These are phyloP conservation scores for Thunnus albacares DNA, from an alignment of 2,797 vertebrate genomes.

Conservation along the genomic window DNA sequence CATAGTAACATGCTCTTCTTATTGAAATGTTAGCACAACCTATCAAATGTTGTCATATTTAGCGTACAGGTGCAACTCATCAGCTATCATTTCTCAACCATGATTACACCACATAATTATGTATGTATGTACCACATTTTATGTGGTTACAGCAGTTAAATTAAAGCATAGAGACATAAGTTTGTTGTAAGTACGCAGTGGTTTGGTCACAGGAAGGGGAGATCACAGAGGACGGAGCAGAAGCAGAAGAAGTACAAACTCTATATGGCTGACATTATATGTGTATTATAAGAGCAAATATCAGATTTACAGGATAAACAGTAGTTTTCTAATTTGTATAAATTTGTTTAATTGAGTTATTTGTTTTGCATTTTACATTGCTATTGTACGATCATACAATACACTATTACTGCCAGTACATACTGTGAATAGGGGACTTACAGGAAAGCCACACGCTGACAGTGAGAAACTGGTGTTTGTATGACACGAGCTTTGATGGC, in stretches of 20 bases:
- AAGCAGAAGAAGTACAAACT: conserved; percentile 3
- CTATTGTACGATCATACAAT: too few species aligned
- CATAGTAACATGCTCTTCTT: neutral
- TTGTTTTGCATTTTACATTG: neutral
- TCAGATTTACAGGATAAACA: too few species aligned
- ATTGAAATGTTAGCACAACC: neutral
- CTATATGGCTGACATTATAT: neutral
- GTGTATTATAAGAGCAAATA: neutral
- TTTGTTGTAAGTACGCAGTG: too few species aligned
- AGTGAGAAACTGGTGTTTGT: neutral
- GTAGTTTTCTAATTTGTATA: too few species aligned
- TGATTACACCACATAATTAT: neutral
- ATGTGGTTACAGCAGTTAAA: neutral
- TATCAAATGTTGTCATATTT: neutral
- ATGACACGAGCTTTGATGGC: neutral
- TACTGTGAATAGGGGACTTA: too few species aligned
- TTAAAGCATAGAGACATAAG: neutral
- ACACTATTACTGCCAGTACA: neutral
- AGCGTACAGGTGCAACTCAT: neutral
- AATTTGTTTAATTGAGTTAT: too few species aligned
- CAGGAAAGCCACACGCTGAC: neutral
- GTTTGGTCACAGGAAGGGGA: neutral
- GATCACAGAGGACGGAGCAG: neutral
- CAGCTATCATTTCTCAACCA: neutral
- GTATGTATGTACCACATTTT: too few species aligned